Percentiles rank a stretch among this genome's conserved stretches.
phyloP scores from a whole-genome alignment of 2,113 vertebrate species.

The Macquaria australasica region DNA sequence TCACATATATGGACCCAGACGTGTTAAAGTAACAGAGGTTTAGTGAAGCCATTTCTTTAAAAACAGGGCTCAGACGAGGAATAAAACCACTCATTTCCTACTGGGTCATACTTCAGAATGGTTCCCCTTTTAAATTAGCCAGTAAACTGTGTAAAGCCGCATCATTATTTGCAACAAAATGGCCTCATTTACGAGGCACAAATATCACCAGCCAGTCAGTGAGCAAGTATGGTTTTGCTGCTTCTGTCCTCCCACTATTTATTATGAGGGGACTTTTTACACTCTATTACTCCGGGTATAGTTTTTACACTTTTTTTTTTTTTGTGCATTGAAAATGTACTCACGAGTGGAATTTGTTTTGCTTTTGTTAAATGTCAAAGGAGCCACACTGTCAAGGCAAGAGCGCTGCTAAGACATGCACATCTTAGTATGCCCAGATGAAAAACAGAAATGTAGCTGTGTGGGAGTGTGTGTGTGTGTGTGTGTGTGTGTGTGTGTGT shows the following conservation, averaged over 20 bases:
- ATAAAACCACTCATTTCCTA: constrained; percentile 36
- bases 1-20: constrained; percentile 70
- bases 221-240: constrained; percentile 24
- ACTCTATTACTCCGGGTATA: constrained; percentile 31
- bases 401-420: constrained; percentile 39
- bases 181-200: constrained; percentile 53
- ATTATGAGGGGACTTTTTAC: constrained; percentile 53
- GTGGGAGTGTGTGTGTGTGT: constrained; percentile 30
- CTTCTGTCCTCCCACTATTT: constrained; percentile 12
- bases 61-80: constrained; percentile 35
- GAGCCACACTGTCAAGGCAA: constrained; percentile 51
- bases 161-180: constrained; percentile 63
- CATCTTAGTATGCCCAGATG: constrained; percentile 40
- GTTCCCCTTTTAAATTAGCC: constrained; percentile 50
- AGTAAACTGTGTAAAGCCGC: constrained; percentile 57
- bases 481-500: constrained; percentile 17
- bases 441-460: constrained; percentile 35
- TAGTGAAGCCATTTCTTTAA: constrained; percentile 49
- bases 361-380: constrained; percentile 73
- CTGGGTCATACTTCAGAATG: constrained; percentile 40
- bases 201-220: constrained; percentile 20
- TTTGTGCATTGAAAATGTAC: constrained; percentile 44
- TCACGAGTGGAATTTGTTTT: constrained; percentile 76
- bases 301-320: constrained; percentile 26
- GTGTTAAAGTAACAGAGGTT: constrained; percentile 63